A percentile compares a stretch with the other conserved stretches of the same genome.
Evolutionary conservation across 2,113 vertebrate genomes (phyloP).

Genomic region (Clarias magur): DNA sequence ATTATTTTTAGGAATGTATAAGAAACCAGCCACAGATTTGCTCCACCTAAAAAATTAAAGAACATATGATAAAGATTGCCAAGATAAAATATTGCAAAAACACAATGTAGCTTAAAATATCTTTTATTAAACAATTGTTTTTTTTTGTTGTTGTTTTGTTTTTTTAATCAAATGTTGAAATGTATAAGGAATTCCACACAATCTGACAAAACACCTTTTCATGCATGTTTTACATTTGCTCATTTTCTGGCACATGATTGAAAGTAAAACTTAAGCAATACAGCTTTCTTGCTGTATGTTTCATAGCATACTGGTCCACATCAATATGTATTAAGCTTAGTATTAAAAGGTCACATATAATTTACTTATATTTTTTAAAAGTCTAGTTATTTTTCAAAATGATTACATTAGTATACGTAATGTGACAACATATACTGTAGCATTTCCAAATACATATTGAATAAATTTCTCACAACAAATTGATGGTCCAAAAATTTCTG

Average conservation of each 20-base stretch:
- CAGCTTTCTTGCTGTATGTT: background rate
- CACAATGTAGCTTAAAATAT: background rate
- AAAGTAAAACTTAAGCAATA: background rate
- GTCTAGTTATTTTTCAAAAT: background rate
- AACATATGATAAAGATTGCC: too few relatives aligned
- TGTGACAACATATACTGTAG: background rate
- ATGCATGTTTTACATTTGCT: background rate
- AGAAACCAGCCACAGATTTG: background rate
- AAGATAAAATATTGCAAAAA: background rate
- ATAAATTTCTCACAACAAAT: background rate
- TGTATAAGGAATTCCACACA: background rate
- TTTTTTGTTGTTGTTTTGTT: background rate
- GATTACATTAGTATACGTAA: background rate
- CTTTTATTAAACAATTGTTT: background rate
- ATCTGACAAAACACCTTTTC: background rate
- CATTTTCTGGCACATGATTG: background rate
- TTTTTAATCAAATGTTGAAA: constrained; percentile 9
- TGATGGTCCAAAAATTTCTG: background rate
- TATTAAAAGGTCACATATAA: background rate
- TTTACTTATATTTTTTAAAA: too few relatives aligned
- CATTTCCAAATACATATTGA: background rate
- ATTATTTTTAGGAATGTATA: background rate
- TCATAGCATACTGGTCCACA: background rate
- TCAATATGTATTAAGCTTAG: background rate
- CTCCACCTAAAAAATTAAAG: background rate